These are phyloP conservation scores for Leuciscus idus DNA, from an alignment of 2,113 vertebrate genomes.

Conservation along the genomic window DNA sequence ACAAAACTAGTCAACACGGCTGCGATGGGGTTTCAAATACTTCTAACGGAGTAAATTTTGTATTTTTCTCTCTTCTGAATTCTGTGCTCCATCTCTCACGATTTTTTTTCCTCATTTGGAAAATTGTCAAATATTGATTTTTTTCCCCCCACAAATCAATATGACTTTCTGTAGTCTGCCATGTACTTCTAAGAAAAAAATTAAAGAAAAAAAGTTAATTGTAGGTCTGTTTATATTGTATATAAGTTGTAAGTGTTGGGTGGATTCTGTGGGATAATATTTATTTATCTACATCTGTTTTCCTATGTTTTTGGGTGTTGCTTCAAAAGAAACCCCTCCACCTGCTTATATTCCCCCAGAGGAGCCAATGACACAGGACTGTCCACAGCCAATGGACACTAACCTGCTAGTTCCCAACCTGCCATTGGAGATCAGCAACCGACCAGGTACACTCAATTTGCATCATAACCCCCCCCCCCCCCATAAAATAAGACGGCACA, in stretches of 20 bases:
- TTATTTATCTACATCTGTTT: background rate
- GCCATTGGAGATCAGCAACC: constrained; percentile 83
- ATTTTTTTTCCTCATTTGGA: background rate
- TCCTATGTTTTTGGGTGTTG: constrained; percentile 25
- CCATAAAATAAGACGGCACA: background rate
- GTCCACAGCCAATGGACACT: constrained; percentile 97
- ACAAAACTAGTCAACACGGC: background rate
- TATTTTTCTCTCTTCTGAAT: too few relatives aligned
- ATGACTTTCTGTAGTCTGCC: background rate
- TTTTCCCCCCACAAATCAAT: too few relatives aligned
- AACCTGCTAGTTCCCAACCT: constrained; percentile 88
- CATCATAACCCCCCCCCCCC: background rate
- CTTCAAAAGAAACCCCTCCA: constrained; percentile 89
- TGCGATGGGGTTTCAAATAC: background rate
- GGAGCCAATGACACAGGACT: constrained; percentile 94
- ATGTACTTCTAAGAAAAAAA: too few relatives aligned
- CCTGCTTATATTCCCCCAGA: constrained; percentile 97
- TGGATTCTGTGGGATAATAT: background rate
- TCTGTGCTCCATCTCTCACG: too few relatives aligned
- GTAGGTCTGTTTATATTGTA: background rate
- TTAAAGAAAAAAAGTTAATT: too few relatives aligned
- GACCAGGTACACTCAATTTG: constrained; percentile 79
- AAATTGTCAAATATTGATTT: too few relatives aligned
- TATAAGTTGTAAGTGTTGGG: background rate
- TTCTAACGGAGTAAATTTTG: background rate